Percentiles rank a stretch among this genome's conserved stretches.
Conservation (phyloP, 2,113 vertebrate genomes). For the Montifringilla adamsi region DNA sequence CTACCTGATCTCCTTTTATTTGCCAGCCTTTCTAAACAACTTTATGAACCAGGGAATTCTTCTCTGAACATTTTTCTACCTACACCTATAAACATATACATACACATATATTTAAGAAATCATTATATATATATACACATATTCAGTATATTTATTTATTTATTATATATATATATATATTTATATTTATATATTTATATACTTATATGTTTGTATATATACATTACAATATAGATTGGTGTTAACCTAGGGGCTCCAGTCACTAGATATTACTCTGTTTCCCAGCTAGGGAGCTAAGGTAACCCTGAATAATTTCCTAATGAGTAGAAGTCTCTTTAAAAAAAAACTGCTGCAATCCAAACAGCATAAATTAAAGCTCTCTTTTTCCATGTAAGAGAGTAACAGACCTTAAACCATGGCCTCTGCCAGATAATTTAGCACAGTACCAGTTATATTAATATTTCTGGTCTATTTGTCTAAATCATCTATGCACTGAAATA, state of each 20-base stretch:
- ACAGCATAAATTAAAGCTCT: background rate
- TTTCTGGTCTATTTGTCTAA: conserved; percentile 32
- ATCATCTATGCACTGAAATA: background rate
- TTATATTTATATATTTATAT: background rate
- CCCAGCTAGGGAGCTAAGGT: background rate
- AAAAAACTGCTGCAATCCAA: background rate
- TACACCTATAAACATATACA: background rate
- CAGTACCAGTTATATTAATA: conserved; percentile 9
- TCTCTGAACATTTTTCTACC: background rate
- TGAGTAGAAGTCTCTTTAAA: background rate
- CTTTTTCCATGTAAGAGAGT: background rate
- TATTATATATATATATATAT: background rate
- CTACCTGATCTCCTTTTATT: background rate
- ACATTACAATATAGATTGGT: background rate
- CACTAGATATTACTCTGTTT: background rate
- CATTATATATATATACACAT: background rate
- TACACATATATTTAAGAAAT: background rate
- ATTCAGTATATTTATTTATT: no score
- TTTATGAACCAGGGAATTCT: background rate
- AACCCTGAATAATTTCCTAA: background rate
- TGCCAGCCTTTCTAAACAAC: background rate
- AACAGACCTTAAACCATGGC: background rate
- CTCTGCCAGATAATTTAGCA: background rate
- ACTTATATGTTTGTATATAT: no score
- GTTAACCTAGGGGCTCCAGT: background rate